Evolutionary conservation across 1,140 invertebrate species (phyloP), one percentile per base, ranked within the genome.

Genomic region (Elymnias hypermnestra): DNA sequence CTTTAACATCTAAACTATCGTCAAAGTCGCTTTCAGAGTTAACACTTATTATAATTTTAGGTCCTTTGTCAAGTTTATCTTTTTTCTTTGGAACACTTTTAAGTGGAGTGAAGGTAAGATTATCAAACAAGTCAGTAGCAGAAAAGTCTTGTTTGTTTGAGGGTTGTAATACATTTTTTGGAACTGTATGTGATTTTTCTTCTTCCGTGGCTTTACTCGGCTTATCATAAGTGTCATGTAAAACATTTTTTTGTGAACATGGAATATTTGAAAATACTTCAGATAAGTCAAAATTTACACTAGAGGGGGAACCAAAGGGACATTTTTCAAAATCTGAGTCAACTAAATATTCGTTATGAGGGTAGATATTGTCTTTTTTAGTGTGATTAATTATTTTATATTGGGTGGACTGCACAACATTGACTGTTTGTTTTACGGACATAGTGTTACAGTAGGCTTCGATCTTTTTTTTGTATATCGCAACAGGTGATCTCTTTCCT

Each of bases 41-140:
- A 33, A 82, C 53, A 40, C 76, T 83, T 2, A 79, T 25, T 39
- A 83, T 63, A 21, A 83, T 71, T 55, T 74, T 70, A 13, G 76
- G 76, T 5, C 71, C 78, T 44, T 71, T 71, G 5, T 75, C 52
- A 31, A 83, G 50, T 55, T 74, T 79, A 2, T 73, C 70, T 35
- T 45, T 65, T 62, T 69, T 81, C 13, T 47, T 18, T 17, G 56
- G 50, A 9, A 62, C 1, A 37, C 37, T 54, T 54, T 83, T 85
- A 0, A 83, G 50, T 12, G 82, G 82, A 8, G 82, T 82, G 35
- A 82, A 85, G 12, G 64, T 71, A 2, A 83, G 48, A 55, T 85
- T 81, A 48, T 85, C 82, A 62, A 83, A 76, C 15, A 82, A 53
- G 53, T 85, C 71, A 28, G 61, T 39, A 15, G 44, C 45, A 23